A percentile compares a stretch with the other conserved stretches of the same genome.
phyloP scores from a whole-genome alignment of 1,140 invertebrate species.

The Bombus cullumanus region DNA sequence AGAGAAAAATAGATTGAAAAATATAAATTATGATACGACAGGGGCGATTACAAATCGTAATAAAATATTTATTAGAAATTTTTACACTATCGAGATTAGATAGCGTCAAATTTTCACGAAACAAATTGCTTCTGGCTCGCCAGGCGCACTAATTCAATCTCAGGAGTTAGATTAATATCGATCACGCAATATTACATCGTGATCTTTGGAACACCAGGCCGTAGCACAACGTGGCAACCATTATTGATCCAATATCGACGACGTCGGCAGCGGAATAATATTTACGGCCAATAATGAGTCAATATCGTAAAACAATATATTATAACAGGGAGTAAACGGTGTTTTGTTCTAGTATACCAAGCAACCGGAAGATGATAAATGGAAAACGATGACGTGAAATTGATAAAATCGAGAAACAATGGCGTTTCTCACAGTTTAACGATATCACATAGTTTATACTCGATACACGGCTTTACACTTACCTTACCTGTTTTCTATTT shows the following conservation, averaged over 20 bases:
- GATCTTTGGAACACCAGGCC: not conserved
- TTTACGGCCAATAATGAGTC: slow-evolving; percentile 39
- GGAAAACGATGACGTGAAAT: not conserved
- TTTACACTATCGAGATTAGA: not conserved
- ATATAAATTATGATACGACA: too few relatives aligned
- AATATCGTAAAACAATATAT: slow-evolving; percentile 29
- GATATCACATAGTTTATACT: not conserved
- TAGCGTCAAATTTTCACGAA: not conserved
- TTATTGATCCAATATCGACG: slow-evolving; percentile 30
- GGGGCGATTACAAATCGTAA: not conserved
- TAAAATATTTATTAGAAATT: not conserved
- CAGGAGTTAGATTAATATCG: slow-evolving; percentile 19
- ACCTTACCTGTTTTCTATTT: too few relatives aligned
- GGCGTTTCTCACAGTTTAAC: not conserved
- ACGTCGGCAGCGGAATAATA: slow-evolving; percentile 20
- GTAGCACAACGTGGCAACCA: not conserved
- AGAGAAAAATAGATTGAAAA: not conserved
- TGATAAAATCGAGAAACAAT: not conserved
- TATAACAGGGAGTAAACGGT: slow-evolving; percentile 2
- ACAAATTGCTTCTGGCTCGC: not conserved
- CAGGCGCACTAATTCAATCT: not conserved
- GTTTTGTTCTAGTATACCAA: not conserved
- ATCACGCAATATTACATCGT: not conserved
- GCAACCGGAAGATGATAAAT: not conserved
- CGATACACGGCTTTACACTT: too few relatives aligned